Evolutionary conservation across 2,113 vertebrate species (phyloP).

Genomic region (Lepidothrix coronata): DNA sequence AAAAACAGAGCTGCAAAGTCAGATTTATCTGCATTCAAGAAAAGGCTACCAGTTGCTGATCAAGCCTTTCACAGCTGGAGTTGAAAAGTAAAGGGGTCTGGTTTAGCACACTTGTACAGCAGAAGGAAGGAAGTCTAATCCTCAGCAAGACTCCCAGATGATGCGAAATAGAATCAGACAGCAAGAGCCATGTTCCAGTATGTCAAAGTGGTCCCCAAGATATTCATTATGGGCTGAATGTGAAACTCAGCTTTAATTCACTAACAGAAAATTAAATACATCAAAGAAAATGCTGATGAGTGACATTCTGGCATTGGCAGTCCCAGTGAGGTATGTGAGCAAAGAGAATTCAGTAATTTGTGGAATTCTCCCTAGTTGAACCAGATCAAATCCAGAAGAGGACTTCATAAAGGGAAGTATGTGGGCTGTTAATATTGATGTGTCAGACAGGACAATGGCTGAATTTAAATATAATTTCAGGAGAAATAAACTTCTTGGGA

Average conservation of each 20-base stretch:
- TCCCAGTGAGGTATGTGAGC: background rate
- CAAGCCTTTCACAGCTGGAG: background rate
- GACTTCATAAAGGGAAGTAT: background rate
- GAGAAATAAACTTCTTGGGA: background rate
- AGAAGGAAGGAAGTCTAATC: background rate
- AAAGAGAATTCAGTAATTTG: background rate
- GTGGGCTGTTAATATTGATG: background rate
- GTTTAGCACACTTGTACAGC: background rate
- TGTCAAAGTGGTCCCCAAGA: background rate
- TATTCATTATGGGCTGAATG: conserved; percentile 7
- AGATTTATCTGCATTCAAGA: background rate
- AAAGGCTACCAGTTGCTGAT: background rate
- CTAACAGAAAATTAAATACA: conserved; percentile 32
- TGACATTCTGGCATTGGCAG: background rate
- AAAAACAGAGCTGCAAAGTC: background rate
- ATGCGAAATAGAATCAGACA: background rate
- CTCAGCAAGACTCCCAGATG: background rate
- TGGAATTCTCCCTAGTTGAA: background rate
- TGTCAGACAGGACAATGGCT: background rate
- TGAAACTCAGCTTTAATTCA: conserved; percentile 10
- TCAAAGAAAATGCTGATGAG: conserved; percentile 9
- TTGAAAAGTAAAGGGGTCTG: background rate
- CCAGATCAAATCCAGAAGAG: background rate
- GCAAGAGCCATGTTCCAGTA: background rate
- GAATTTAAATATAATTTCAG: background rate